A percentile compares a stretch with the other conserved stretches of the same genome.
These are phyloP conservation scores for Netelia inedita DNA, from an alignment of 2,888 invertebrate species.

Conservation along the genomic window DNA sequence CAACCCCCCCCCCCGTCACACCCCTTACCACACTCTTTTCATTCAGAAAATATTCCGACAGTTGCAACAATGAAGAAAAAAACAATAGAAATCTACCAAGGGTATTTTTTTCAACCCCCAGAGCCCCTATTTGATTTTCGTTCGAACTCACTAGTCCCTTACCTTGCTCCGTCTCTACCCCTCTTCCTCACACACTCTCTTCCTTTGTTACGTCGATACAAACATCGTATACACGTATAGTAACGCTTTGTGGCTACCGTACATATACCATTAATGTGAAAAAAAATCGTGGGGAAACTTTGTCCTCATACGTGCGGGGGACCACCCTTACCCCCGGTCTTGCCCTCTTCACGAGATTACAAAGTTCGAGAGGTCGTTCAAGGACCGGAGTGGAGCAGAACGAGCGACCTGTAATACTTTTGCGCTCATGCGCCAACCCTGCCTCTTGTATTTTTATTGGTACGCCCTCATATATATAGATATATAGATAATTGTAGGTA, in stretches of 20 bases:
- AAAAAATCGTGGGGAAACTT: conserved; percentile 63
- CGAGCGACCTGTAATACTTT: conserved; percentile 27
- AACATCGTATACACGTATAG: neutral
- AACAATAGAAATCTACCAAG: conserved; percentile 8
- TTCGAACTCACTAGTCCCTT: conserved; percentile 19
- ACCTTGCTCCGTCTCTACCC: neutral
- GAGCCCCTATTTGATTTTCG: neutral
- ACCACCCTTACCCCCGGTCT: conserved; percentile 40
- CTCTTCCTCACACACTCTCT: neutral
- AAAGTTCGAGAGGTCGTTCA: conserved; percentile 67
- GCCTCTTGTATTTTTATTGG: conserved; percentile 42
- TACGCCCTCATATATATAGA: conserved; percentile 1
- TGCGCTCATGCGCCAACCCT: conserved; percentile 16
- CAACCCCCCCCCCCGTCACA: neutral
- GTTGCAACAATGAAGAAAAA: conserved; percentile 28
- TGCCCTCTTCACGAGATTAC: conserved; percentile 67
- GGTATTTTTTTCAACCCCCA: neutral
- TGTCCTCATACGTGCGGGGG: conserved; percentile 15
- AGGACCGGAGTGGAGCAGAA: conserved; percentile 32
- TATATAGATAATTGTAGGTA: conserved; percentile 2
- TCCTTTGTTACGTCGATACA: neutral
- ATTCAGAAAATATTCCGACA: conserved; percentile 50
- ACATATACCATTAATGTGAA: conserved; percentile 51
- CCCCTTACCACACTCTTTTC: conserved; percentile 8
- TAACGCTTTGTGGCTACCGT: neutral